Evolutionary conservation across 2,888 invertebrate species (phyloP).

Genomic region (Drosophila peninsularis): DNA sequence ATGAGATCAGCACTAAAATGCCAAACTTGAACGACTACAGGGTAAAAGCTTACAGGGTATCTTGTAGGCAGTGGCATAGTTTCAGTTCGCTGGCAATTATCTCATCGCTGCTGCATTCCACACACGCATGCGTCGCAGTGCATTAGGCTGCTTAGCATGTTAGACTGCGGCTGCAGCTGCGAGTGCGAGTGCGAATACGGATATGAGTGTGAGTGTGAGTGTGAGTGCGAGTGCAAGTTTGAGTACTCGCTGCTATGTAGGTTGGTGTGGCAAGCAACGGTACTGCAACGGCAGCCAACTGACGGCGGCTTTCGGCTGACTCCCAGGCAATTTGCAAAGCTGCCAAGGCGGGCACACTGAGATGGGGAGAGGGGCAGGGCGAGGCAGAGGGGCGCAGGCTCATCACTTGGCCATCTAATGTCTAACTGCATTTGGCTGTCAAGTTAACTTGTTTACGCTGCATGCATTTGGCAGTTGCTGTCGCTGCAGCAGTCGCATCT

Average conservation of each 20-base stretch:
- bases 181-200: conserved; percentile 15
- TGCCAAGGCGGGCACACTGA: conserved; percentile 18
- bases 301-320: conserved; percentile 57
- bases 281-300: conserved; percentile 52
- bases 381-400: conserved; percentile 33
- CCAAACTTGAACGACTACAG: conserved; percentile 9
- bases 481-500: conserved; percentile 25
- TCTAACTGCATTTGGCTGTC: conserved; percentile 75
- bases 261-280: conserved; percentile 78
- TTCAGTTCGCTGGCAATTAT: conserved; percentile 63
- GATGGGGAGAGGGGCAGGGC: background rate
- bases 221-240: conserved; percentile 34
- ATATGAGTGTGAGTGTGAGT: conserved; percentile 18
- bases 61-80: background rate
- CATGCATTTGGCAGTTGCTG: conserved; percentile 27
- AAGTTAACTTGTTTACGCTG: conserved; percentile 73
- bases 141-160: conserved; percentile 60
- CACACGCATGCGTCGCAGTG: conserved; percentile 52
- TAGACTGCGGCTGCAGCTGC: conserved; percentile 22
- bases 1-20: background rate
- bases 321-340: conserved; percentile 65
- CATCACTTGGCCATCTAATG: conserved; percentile 75
- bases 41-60: conserved; percentile 19
- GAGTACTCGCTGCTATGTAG: conserved; percentile 64
- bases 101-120: conserved; percentile 67